phyloP scores from a whole-genome alignment of 2,113 vertebrate species.

The Paradoxurus hermaphroditus region DNA sequence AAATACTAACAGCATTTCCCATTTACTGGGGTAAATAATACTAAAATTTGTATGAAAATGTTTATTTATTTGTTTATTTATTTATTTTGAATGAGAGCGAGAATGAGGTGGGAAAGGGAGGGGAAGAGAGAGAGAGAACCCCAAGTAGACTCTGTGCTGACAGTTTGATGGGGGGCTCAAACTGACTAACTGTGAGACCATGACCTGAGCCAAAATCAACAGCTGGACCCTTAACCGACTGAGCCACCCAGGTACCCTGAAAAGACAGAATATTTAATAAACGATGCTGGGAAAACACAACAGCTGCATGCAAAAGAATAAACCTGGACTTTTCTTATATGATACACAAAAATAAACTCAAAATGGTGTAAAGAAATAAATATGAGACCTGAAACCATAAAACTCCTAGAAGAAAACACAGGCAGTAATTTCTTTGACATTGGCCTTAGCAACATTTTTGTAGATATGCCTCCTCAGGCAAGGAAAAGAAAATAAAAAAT shows the following conservation, averaged over 20 bases:
- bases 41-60: background rate
- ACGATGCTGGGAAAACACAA: background rate
- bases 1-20: background rate
- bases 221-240: too few relatives aligned
- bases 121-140: too few relatives aligned
- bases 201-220: too few relatives aligned
- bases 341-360: background rate
- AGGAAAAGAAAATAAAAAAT: background rate
- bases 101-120: too few relatives aligned
- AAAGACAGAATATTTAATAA: background rate
- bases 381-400: background rate
- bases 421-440: background rate
- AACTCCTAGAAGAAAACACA: background rate
- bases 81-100: too few relatives aligned
- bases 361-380: background rate
- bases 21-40: background rate
- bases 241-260: too few relatives aligned
- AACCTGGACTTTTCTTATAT: background rate
- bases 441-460: background rate
- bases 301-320: background rate
- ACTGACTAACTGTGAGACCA: too few relatives aligned
- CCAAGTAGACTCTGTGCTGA: too few relatives aligned
- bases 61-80: too few relatives aligned
- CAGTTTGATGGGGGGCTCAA: too few relatives aligned
- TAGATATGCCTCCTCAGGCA: background rate